Percentiles rank a stretch among this genome's conserved stretches.
phyloP scores from a whole-genome alignment of 2,113 vertebrate genomes.

The Ivindomyrus marchei region DNA sequence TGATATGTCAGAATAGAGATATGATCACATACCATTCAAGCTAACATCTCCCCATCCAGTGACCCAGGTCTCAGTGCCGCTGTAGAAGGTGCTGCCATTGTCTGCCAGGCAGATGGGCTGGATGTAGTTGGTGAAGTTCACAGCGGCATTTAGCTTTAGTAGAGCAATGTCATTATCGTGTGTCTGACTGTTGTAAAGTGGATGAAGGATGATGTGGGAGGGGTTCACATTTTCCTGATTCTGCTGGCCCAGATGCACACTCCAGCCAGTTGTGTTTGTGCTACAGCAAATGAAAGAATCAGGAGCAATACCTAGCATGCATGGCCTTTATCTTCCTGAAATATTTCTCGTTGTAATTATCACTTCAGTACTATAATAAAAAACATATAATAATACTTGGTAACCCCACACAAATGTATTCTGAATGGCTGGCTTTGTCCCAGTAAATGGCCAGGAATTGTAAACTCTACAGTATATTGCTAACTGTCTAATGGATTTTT shows the following conservation, averaged over 20 bases:
- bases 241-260: conserved; percentile 21
- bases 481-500: not conserved
- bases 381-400: not conserved
- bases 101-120: conserved; percentile 56
- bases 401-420: not conserved
- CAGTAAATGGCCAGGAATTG: not conserved
- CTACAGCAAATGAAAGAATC: not conserved
- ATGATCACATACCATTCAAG: conserved; percentile 46
- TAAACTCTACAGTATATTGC: not conserved
- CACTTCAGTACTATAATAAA: not conserved
- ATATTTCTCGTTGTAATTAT: not conserved
- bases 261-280: not conserved
- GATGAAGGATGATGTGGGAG: conserved; percentile 11
- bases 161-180: conserved; percentile 26
- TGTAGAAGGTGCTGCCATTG: conserved; percentile 45
- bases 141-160: not conserved
- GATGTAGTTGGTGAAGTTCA: conserved; percentile 31
- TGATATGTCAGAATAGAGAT: not conserved
- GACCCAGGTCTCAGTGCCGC: conserved; percentile 48
- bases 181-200: not conserved
- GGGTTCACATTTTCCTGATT: conserved; percentile 12
- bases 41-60: conserved; percentile 56
- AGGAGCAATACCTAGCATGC: not conserved
- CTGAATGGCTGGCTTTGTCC: not conserved
- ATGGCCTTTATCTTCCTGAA: not conserved